Evolutionary conservation across 2,113 vertebrate species (phyloP), one percentile per base, ranked within the genome.

Genomic region (Vidua chalybeata): DNA sequence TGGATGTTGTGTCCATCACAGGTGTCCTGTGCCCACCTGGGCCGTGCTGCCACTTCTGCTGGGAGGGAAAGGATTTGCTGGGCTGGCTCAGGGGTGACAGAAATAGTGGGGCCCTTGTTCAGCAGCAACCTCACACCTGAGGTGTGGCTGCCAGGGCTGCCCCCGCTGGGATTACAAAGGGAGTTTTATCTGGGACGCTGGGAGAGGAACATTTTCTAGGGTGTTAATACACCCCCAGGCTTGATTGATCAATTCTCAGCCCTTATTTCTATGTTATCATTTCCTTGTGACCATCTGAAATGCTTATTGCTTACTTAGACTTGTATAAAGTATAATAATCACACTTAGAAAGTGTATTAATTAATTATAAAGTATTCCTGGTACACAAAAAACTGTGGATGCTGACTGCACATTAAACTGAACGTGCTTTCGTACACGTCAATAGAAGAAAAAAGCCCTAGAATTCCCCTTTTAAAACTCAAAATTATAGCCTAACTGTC

Each of bases 91-190:
- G 58, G 61, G 78, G 87, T 16, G 90, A n/a, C 82, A 78, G 35
- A 64, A 90, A 90, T 17, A 88, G 58, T 6, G 56, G 72, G 59
- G 88, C 20, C 75, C 83, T 94, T 91, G 92, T 46, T 94, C 79
- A 61, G 93, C 87, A 90, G 88, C 82, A 86, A 28, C 79, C 75
- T 84, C 93, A 51, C 85, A 55, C 67, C 79, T 7, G 20, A 59
- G 55, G 15, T 45, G 69, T 15, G 91, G 56, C 26, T 80, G 85
- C 17, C 30, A 24, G 30, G 31, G 22, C 62, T 28, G 54, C 10
- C 1, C 1, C 24, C 30, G 41, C 48, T 8, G 24, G 16, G 2
- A 5, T 41, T 13, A 15, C 2, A 66, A 5, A 63, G 75, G 17
- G 11, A 1, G 23, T 7, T 58, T 87, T 83, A 48, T 68, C 67